Evolutionary conservation across 1,140 invertebrate species (phyloP).

Genomic region (Bombus consobrinus): DNA sequence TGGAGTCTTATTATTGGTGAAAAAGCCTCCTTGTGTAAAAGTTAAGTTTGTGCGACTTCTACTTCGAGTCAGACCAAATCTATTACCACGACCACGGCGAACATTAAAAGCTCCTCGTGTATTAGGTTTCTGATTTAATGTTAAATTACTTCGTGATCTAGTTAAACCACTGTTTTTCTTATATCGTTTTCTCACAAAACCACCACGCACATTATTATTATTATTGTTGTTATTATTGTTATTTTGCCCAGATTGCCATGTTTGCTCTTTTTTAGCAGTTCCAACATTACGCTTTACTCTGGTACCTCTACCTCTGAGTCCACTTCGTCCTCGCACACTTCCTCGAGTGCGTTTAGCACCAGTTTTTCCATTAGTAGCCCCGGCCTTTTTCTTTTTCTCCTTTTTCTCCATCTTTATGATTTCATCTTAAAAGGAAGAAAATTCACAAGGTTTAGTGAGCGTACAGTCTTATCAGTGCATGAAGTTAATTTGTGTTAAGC

Average conservation of each 20-base stretch:
- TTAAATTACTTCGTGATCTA: conserved; percentile 70
- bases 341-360: conserved; percentile 54
- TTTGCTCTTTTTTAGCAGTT: conserved; percentile 60
- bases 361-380: conserved; percentile 65
- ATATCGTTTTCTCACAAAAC: conserved; percentile 76
- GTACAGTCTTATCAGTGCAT: conserved; percentile 65
- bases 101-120: conserved; percentile 65
- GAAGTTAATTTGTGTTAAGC: conserved; percentile 49
- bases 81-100: conserved; percentile 63
- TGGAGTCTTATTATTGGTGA: conserved; percentile 66
- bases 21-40: conserved; percentile 67
- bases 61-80: conserved; percentile 70
- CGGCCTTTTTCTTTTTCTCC: conserved; percentile 80
- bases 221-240: conserved; percentile 35
- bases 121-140: conserved; percentile 63
- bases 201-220: conserved; percentile 47
- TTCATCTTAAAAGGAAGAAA: conserved; percentile 83
- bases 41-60: conserved; percentile 75
- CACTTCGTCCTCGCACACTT: conserved; percentile 50
- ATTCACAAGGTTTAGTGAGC: conserved; percentile 75
- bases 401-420: conserved; percentile 82
- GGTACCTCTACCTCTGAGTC: conserved; percentile 60
- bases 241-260: conserved; percentile 49
- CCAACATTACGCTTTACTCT: conserved; percentile 54
- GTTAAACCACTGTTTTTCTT: conserved; percentile 65